These are phyloP conservation scores for Eumeta japonica DNA, from an alignment of 1,140 invertebrate genomes.

Conservation along the genomic window DNA sequence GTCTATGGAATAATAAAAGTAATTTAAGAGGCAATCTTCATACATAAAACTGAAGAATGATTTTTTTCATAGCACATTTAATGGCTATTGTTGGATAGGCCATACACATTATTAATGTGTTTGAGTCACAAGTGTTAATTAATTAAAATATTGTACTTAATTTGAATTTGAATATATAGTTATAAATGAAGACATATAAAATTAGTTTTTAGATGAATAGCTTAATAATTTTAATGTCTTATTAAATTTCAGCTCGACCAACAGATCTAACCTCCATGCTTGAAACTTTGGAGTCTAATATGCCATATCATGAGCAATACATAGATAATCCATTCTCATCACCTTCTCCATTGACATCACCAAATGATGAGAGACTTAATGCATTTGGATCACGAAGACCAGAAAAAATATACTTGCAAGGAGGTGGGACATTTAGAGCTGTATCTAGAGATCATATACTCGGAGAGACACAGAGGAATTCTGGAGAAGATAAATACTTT, in stretches of 20 bases:
- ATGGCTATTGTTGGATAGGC: too few relatives aligned
- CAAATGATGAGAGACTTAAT: slow-evolving; percentile 46
- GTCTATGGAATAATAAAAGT: too few relatives aligned
- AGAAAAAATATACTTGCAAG: slow-evolving; percentile 54
- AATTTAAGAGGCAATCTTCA: too few relatives aligned
- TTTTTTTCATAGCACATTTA: too few relatives aligned
- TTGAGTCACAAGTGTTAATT: too few relatives aligned
- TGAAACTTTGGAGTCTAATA: slow-evolving; percentile 42
- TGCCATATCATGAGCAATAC: slow-evolving; percentile 49
- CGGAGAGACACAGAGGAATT: slow-evolving; percentile 34
- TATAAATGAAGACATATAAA: too few relatives aligned
- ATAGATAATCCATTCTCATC: slow-evolving; percentile 57
- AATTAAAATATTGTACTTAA: too few relatives aligned
- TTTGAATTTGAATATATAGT: too few relatives aligned
- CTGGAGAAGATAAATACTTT: slow-evolving; percentile 48
- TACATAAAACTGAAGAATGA: too few relatives aligned
- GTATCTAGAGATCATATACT: slow-evolving; percentile 49
- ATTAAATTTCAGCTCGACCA: slow-evolving; percentile 34
- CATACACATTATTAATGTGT: too few relatives aligned
- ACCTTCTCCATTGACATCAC: slow-evolving; percentile 52
- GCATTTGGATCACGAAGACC: slow-evolving; percentile 36
- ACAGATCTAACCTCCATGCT: slow-evolving; percentile 50
- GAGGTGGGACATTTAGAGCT: slow-evolving; percentile 48
- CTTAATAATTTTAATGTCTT: not conserved
- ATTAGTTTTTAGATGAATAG: not conserved